phyloP scores from a whole-genome alignment of 2,113 vertebrate species.

The Pterophyllum scalare region DNA sequence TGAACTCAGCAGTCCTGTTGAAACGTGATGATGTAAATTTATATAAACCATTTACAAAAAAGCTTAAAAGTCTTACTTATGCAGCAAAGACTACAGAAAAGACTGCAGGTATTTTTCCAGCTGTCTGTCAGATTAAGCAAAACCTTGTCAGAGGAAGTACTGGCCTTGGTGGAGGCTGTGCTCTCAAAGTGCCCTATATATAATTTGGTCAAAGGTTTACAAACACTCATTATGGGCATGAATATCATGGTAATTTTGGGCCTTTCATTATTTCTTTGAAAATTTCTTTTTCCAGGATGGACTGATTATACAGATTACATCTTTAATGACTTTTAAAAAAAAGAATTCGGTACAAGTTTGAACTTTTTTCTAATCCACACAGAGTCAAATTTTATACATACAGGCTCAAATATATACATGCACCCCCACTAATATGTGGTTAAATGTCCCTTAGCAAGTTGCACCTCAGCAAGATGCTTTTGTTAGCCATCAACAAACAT shows the following conservation, averaged over 20 bases:
- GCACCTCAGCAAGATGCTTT: too few relatives aligned
- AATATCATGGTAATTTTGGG: background rate
- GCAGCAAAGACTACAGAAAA: background rate
- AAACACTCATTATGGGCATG: background rate
- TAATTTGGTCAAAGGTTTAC: background rate
- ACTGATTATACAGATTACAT: too few relatives aligned
- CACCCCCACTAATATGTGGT: background rate
- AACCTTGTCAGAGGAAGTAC: background rate
- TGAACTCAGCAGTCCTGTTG: background rate
- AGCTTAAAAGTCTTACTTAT: background rate
- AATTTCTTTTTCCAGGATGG: background rate
- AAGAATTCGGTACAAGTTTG: background rate
- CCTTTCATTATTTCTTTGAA: background rate
- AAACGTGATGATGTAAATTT: conserved; percentile 3
- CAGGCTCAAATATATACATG: background rate
- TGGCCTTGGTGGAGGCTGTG: background rate
- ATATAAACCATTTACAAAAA: background rate
- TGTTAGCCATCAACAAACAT: too few relatives aligned
- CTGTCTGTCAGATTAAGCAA: background rate
- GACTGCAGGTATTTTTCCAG: background rate
- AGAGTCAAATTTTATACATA: background rate
- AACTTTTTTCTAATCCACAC: background rate
- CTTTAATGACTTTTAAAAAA: background rate
- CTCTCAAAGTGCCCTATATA: background rate
- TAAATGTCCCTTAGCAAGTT: background rate